Conservation (phyloP, 2,888 invertebrate genomes). For the Drosophila leonis region DNA sequence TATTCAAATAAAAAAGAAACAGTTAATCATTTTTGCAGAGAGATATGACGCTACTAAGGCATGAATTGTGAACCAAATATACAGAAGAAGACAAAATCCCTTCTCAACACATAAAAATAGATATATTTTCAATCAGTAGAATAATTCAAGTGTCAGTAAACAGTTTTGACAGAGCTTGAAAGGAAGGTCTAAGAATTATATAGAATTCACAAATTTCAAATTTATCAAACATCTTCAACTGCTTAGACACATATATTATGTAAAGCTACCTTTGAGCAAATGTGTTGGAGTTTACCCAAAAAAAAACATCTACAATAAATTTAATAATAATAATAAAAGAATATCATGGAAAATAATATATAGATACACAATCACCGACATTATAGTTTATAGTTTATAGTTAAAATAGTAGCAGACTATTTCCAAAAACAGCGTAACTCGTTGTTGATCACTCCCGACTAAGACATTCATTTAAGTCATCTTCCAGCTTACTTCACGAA, state of each 20-base stretch:
- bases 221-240: not conserved
- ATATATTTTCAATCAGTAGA: not conserved
- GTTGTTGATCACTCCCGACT: no score
- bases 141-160: not conserved
- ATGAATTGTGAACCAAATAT: not conserved
- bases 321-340: no score
- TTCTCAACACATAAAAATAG: not conserved
- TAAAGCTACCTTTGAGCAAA: no score
- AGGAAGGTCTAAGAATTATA: not conserved
- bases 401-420: not conserved
- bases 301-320: no score
- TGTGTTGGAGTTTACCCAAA: not conserved
- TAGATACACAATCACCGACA: no score
- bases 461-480: not conserved
- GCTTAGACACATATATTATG: not conserved
- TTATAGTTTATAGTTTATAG: no score
- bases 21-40: constrained; percentile 64
- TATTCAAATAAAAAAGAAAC: constrained; percentile 14
- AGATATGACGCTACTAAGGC: not conserved
- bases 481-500: not conserved
- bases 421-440: not conserved
- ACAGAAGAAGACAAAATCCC: not conserved
- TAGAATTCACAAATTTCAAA: not conserved
- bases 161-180: not conserved
- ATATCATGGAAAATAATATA: no score